These are phyloP conservation scores for Otis tarda DNA, from an alignment of 2,113 vertebrate species.

Conservation along the genomic window DNA sequence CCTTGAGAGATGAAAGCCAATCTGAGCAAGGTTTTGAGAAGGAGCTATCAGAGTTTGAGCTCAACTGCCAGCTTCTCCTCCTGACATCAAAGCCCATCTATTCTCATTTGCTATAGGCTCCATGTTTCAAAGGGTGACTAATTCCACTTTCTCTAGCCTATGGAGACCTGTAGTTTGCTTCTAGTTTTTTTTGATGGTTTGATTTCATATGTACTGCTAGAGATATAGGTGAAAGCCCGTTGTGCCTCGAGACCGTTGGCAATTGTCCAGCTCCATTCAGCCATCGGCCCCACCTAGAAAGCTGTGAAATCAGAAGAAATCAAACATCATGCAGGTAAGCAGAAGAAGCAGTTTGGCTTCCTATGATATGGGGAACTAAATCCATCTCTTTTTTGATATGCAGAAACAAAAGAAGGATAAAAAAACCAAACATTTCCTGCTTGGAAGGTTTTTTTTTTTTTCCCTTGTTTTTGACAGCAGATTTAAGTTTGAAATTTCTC, in stretches of 20 bases:
- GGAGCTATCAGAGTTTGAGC: neutral
- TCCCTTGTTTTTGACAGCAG: neutral
- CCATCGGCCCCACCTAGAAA: neutral
- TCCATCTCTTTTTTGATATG: neutral
- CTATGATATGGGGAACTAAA: neutral
- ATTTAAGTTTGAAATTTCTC: neutral
- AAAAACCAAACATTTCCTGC: neutral
- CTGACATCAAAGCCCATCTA: neutral
- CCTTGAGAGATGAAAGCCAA: neutral
- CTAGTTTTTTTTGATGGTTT: neutral
- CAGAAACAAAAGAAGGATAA: neutral
- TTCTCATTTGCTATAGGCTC: neutral
- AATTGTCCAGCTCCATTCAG: neutral
- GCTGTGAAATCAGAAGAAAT: neutral
- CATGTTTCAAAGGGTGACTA: slow-evolving; percentile 9
- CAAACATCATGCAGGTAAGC: neutral
- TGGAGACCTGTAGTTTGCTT: neutral
- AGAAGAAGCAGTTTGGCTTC: neutral
- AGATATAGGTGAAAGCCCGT: neutral
- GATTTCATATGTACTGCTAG: neutral
- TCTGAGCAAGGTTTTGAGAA: neutral
- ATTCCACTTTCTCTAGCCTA: neutral
- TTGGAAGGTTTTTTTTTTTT: neutral
- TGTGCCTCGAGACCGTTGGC: neutral
- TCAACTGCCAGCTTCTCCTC: neutral